These are phyloP conservation scores for Dimorphilus gyrociliatus DNA, from an alignment of 2,888 invertebrate genomes.

Conservation along the genomic window DNA sequence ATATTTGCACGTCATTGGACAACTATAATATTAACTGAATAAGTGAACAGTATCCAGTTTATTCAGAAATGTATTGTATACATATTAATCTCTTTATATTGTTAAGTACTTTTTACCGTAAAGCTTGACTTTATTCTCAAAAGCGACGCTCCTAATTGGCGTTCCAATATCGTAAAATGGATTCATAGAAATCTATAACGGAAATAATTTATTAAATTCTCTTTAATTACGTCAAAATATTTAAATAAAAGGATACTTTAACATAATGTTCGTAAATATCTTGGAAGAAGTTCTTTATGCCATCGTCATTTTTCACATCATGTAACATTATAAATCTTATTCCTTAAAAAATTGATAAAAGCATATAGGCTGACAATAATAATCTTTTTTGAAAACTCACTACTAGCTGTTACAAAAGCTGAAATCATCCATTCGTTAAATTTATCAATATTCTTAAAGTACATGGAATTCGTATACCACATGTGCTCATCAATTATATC, in stretches of 20 bases:
- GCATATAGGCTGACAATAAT: too few species aligned
- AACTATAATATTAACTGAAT: too few species aligned
- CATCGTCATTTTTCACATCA: conserved; percentile 89
- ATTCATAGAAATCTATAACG: conserved; percentile 59
- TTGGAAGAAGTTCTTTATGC: conserved; percentile 90
- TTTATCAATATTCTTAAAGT: conserved; percentile 93
- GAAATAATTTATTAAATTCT: too few species aligned
- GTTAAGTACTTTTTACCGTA: conserved; percentile 39
- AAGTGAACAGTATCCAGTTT: too few species aligned
- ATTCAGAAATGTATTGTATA: too few species aligned
- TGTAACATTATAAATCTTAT: conserved; percentile 93
- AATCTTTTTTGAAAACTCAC: too few species aligned
- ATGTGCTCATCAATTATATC: conserved; percentile 94
- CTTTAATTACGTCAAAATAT: too few species aligned
- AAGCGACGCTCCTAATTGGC: conserved; percentile 71
- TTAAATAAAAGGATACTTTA: too few species aligned
- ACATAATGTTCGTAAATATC: conserved; percentile 95
- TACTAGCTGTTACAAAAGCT: conserved; percentile 87
- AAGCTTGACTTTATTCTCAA: conserved; percentile 66
- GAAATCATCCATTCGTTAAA: conserved; percentile 99
- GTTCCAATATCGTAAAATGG: conserved; percentile 91
- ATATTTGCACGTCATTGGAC: too few species aligned
- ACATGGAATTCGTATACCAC: conserved; percentile 86
- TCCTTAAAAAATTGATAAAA: too few species aligned
- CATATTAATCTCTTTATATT: too few species aligned